Evolutionary conservation across 2,888 invertebrate species (phyloP).

Genomic region (Diaperis boleti): DNA sequence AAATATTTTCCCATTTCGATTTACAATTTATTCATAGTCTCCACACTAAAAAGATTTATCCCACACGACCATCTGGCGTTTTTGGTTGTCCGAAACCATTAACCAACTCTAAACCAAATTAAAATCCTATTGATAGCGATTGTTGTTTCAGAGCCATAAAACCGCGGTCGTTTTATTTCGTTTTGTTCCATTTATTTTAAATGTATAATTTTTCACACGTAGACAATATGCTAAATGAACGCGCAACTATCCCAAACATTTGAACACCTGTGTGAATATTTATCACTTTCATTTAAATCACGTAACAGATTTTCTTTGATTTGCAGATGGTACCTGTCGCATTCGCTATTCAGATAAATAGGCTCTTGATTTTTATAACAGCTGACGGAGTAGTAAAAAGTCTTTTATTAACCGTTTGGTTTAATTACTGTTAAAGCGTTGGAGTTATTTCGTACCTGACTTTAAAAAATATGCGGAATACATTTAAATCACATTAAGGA

Average conservation of each 20-base stretch:
- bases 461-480: no score
- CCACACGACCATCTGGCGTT: background rate
- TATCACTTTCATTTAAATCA: conserved; percentile 44
- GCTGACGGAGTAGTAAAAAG: no score
- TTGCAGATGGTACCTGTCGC: conserved; percentile 28
- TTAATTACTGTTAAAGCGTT: no score
- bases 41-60: background rate
- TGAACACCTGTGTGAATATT: conserved; percentile 44
- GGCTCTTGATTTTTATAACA: no score
- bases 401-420: no score
- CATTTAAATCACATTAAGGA: no score
- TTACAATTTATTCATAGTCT: background rate
- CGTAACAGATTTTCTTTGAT: conserved; percentile 38
- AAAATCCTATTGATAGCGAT: conserved; percentile 11
- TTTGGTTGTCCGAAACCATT: background rate
- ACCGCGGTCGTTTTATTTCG: conserved; percentile 6
- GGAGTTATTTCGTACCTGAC: no score
- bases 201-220: conserved; percentile 36
- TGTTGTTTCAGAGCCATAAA: conserved; percentile 17
- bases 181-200: conserved; percentile 14
- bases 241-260: conserved; percentile 41
- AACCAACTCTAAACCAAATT: conserved; percentile 11
- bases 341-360: background rate
- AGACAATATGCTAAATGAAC: conserved; percentile 42
- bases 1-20: background rate